Conservation (phyloP, 2,888 invertebrate genomes). For the Aproaerema taeniolella region DNA sequence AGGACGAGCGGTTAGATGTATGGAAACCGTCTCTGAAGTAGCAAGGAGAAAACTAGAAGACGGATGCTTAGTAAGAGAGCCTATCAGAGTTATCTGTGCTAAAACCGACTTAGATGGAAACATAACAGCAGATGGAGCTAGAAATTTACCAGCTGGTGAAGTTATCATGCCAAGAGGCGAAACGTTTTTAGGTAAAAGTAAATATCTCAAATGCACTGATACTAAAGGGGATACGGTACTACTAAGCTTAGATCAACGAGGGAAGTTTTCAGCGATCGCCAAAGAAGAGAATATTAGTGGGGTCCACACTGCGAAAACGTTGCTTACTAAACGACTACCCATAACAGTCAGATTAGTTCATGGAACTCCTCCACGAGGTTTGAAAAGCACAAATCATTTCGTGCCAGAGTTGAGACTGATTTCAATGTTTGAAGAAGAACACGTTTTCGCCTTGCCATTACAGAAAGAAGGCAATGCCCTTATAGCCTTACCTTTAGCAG, state of each 20-base stretch:
- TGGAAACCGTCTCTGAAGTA: slow-evolving; percentile 91
- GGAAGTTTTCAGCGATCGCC: slow-evolving; percentile 94
- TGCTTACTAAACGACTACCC: slow-evolving; percentile 93
- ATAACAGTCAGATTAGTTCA: slow-evolving; percentile 94
- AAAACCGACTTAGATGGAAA: slow-evolving; percentile 79
- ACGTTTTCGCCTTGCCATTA: slow-evolving; percentile 88
- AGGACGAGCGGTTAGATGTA: slow-evolving; percentile 92
- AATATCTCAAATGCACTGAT: slow-evolving; percentile 92
- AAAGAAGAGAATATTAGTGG: slow-evolving; percentile 96
- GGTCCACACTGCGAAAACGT: slow-evolving; percentile 93
- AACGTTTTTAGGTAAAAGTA: slow-evolving; percentile 81
- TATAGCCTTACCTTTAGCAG: slow-evolving; percentile 90
- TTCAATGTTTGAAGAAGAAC: slow-evolving; percentile 91
- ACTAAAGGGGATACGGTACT: slow-evolving; percentile 89
- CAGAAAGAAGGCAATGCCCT: slow-evolving; percentile 88
- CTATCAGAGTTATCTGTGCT: slow-evolving; percentile 82
- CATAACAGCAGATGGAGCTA: slow-evolving; percentile 81
- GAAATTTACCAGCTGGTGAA: slow-evolving; percentile 90
- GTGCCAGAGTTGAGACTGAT: slow-evolving; percentile 90
- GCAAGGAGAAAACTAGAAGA: slow-evolving; percentile 85
- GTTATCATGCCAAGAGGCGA: slow-evolving; percentile 88
- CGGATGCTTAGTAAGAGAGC: slow-evolving; percentile 88
- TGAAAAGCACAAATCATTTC: slow-evolving; percentile 89
- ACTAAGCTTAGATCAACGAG: slow-evolving; percentile 90
- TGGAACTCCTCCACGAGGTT: slow-evolving; percentile 90